Evolutionary conservation across 1,140 invertebrate genomes (phyloP), one percentile per base, ranked within the genome.

Genomic region (Pogonomyrmex barbatus): DNA sequence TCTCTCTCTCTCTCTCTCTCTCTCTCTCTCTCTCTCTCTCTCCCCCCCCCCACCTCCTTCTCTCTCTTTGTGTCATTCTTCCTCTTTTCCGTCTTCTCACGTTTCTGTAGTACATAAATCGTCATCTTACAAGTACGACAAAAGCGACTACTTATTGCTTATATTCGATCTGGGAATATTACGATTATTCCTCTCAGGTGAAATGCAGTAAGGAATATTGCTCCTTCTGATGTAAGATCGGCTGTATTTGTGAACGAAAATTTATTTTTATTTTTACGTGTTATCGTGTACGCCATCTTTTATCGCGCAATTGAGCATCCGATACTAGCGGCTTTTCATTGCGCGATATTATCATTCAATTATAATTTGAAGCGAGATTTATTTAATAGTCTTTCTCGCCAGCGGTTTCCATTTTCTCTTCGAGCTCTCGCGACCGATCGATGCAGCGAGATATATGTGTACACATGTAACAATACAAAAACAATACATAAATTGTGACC

Each of bases 131-230:
- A 33, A 39, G n/a, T 6, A 17, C 58, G 54, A 81, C 79, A 86
- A 89, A 88, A 76, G 68, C 79, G 54, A 30, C 79, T 10, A 58
- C 17, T 42, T 45, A 24, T 24, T 10, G 52, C 30, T 45, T 50
- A 60, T 79, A 79, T 82, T 71, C 62, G 67, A 81, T 68, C n/a
- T 39, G 86, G 70, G 78, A 82, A 87, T 86, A 88, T 88, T 88
- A 90, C 78, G 78, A 82, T 73, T 58, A 30, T 60, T 82, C 79
- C 30, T 60, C 52, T 10, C 39, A 42, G 17, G 10, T 60, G 42
- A 82, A 82, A 82, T 60, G 67, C 39, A 8, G 42, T 12, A 30
- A 82, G 10, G 54, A 47, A 82, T 73, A 56, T 60, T 70, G 65
- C 17, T 39, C 52, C 30, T 3, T 42, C 12, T 36, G 30, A n/a